These are phyloP conservation scores for Amniataba percoides DNA, from an alignment of 2,797 vertebrate species.

Conservation along the genomic window DNA sequence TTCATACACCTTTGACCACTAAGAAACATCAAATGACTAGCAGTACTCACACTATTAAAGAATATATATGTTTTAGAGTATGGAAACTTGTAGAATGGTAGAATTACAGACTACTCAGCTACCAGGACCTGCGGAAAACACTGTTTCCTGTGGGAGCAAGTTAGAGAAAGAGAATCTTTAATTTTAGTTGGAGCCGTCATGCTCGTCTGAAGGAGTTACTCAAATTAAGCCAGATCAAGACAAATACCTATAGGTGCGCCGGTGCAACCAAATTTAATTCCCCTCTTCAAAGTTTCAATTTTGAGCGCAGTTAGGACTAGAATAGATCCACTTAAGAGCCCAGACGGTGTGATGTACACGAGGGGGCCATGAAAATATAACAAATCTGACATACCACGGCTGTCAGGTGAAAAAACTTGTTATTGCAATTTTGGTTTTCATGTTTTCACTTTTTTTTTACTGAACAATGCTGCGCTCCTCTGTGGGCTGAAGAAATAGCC, in stretches of 20 bases:
- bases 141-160: conserved; percentile 1
- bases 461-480: not conserved
- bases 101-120: not conserved
- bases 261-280: conserved; percentile 24
- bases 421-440: conserved; percentile 45
- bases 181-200: conserved; percentile 9
- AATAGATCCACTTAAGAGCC: conserved; percentile 24
- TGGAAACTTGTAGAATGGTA: not conserved
- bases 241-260: conserved; percentile 21
- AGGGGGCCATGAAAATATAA: conserved; percentile 28
- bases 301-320: conserved; percentile 5
- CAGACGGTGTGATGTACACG: conserved; percentile 33
- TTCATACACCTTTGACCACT: not conserved
- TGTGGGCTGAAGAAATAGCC: conserved; percentile 35
- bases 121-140: not conserved
- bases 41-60: not conserved
- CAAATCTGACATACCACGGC: conserved; percentile 17
- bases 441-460: conserved; percentile 41
- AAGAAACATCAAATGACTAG: not conserved
- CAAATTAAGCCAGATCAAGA: conserved; percentile 44
- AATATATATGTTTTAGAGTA: not conserved
- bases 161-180: conserved; percentile 3
- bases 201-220: conserved; percentile 31
- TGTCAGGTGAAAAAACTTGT: conserved; percentile 46
- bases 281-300: conserved; percentile 31